Conservation (phyloP, 1,140 invertebrate species). For the Sarcophaga bullata region DNA sequence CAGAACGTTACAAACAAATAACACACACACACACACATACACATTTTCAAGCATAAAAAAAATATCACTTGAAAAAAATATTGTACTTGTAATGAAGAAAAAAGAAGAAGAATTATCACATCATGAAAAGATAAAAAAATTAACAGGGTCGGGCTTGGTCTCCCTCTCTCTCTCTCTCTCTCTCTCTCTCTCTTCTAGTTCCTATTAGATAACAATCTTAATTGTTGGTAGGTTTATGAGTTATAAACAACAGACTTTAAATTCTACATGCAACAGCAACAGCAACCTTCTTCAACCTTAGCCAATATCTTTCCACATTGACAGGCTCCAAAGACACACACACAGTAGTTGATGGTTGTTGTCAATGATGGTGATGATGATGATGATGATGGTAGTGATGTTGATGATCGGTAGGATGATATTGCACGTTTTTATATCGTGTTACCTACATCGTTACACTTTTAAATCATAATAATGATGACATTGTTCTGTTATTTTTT, state of each 20-base stretch:
- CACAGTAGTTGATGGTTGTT: no score
- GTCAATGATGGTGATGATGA: not conserved
- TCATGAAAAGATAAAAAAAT: slow-evolving; percentile 23
- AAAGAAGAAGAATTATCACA: slow-evolving; percentile 18
- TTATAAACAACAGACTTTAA: no score
- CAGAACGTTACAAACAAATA: not conserved
- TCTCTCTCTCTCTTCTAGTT: no score
- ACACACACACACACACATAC: no score
- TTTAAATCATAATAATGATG: not conserved
- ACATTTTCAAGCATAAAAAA: not conserved
- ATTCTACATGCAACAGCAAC: not conserved
- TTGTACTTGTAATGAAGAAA: not conserved
- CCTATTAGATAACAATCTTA: no score
- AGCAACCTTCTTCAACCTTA: not conserved
- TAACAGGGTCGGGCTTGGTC: not conserved
- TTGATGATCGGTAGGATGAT: not conserved
- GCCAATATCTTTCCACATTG: no score
- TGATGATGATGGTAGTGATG: not conserved
- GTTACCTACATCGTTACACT: not conserved
- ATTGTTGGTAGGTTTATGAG: no score
- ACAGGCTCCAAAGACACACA: no score
- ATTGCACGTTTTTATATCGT: not conserved
- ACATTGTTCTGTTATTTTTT: slow-evolving; percentile 15
- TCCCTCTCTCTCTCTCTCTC: no score
- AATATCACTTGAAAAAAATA: not conserved